These are phyloP conservation scores for Syndactyla subalaris DNA, from an alignment of 2,797 vertebrate species.

Conservation along the genomic window DNA sequence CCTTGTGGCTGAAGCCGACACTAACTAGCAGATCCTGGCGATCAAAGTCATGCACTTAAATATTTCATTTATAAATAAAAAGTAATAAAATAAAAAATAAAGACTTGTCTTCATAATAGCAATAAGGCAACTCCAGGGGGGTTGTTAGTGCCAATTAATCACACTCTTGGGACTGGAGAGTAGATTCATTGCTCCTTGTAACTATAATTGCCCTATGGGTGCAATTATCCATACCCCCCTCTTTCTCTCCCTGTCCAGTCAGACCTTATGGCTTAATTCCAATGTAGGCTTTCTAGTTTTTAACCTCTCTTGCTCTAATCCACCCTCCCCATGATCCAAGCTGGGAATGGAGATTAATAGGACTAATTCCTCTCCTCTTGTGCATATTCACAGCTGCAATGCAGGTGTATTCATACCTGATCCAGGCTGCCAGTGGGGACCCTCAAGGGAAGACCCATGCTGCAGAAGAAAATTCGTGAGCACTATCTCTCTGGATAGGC, in stretches of 20 bases:
- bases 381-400: background rate
- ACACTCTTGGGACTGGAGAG: constrained; percentile 31
- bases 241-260: constrained; percentile 22
- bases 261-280: constrained; percentile 48
- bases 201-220: constrained; percentile 60
- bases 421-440: background rate
- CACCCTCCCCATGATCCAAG: background rate
- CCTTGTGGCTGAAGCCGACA: constrained; percentile 50
- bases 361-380: background rate
- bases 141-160: constrained; percentile 61
- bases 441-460: background rate
- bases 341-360: background rate
- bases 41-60: constrained; percentile 68
- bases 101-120: constrained; percentile 59
- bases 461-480: background rate
- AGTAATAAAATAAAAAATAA: constrained; percentile 65
- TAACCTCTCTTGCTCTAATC: background rate
- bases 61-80: constrained; percentile 73
- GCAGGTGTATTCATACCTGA: background rate
- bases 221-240: constrained; percentile 31
- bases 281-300: background rate
- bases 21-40: constrained; percentile 60
- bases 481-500: background rate
- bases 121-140: constrained; percentile 43
- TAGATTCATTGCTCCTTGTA: constrained; percentile 30